phyloP scores from a whole-genome alignment of 1,140 invertebrate species.

The Brachionus calyciflorus region DNA sequence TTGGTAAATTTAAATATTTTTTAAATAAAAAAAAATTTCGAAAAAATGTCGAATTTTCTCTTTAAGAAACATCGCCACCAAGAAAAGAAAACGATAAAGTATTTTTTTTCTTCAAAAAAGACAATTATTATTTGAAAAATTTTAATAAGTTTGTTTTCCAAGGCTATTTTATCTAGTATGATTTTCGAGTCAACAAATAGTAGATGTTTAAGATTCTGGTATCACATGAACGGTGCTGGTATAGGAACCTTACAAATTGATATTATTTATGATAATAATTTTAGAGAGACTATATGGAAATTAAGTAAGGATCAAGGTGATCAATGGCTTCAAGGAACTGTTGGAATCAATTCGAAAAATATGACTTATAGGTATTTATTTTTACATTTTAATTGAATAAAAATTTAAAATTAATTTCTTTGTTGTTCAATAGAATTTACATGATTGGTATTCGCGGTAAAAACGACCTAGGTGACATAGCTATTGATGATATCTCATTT shows the following conservation, averaged over 20 bases:
- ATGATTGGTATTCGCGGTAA: slow-evolving; percentile 59
- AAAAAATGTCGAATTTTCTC: slow-evolving; percentile 42
- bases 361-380: slow-evolving; percentile 6
- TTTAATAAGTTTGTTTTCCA: background rate
- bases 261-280: background rate
- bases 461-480: slow-evolving; percentile 64
- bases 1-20: background rate
- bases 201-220: slow-evolving; percentile 48
- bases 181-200: slow-evolving; percentile 44
- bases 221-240: slow-evolving; percentile 56
- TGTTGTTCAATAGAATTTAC: background rate
- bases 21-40: background rate
- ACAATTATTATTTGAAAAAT: background rate
- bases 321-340: slow-evolving; percentile 30
- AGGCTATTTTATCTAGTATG: slow-evolving; percentile 55
- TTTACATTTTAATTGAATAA: background rate
- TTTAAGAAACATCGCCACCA: slow-evolving; percentile 46
- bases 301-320: background rate
- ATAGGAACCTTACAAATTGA: slow-evolving; percentile 52
- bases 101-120: too few species aligned
- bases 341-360: background rate
- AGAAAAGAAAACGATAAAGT: slow-evolving; percentile 51
- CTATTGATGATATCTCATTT: slow-evolving; percentile 52
- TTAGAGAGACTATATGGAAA: background rate
- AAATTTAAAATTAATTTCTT: background rate